Evolutionary conservation across 2,113 vertebrate genomes (phyloP).

Genomic region (Hoplias malabaricus): DNA sequence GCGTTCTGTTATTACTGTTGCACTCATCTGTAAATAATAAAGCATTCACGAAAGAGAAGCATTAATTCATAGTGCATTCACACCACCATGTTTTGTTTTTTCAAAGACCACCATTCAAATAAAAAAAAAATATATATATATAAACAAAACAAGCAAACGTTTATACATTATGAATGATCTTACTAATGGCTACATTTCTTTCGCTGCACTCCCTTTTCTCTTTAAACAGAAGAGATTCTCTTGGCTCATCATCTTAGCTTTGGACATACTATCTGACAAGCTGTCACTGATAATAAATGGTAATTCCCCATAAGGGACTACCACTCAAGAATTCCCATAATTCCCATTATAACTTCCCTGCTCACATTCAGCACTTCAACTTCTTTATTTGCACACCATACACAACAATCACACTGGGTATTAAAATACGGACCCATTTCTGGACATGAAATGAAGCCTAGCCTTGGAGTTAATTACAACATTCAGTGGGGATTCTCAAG

Average conservation of each 20-base stretch:
- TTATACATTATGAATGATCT: background rate
- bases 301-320: conserved; percentile 75
- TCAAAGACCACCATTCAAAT: background rate
- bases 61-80: background rate
- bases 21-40: conserved; percentile 17
- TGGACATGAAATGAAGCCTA: background rate
- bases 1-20: conserved; percentile 7
- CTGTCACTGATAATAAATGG: conserved; percentile 82
- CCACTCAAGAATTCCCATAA: conserved; percentile 73
- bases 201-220: background rate
- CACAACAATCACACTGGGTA: background rate
- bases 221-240: conserved; percentile 23
- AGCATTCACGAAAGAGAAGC: background rate
- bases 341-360: conserved; percentile 71
- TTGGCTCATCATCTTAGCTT: conserved; percentile 52
- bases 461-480: background rate
- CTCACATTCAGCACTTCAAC: conserved; percentile 57
- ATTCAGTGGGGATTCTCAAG: background rate
- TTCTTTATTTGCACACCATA: background rate
- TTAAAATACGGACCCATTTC: background rate
- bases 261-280: conserved; percentile 75
- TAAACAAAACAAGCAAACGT: background rate
- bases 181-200: conserved; percentile 21
- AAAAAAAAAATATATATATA: background rate
- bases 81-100: background rate